Evolutionary conservation across 2,113 vertebrate species (phyloP).

Genomic region (Miniopterus natalensis): DNA sequence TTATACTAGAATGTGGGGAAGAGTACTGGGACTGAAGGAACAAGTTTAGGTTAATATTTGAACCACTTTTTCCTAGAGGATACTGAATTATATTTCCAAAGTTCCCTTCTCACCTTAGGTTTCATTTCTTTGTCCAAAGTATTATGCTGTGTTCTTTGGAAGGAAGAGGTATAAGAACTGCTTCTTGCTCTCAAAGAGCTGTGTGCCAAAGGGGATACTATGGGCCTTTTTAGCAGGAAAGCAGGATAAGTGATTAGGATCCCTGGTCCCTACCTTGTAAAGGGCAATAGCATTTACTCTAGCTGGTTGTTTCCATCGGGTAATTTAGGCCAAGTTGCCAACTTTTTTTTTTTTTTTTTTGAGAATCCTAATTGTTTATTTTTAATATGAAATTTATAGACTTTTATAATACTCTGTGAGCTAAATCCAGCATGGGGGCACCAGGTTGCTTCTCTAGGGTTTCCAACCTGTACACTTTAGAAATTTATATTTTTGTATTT

Average conservation of each 20-base stretch:
- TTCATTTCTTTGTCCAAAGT: conserved; percentile 44
- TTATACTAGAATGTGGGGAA: not conserved
- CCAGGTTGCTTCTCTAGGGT: not conserved
- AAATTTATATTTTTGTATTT: conserved; percentile 42
- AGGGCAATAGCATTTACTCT: not conserved
- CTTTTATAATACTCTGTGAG: not conserved
- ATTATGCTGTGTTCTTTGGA: not conserved
- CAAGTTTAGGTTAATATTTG: not conserved
- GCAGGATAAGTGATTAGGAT: not conserved
- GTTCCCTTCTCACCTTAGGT: not conserved
- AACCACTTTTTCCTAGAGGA: not conserved
- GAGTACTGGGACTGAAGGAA: not conserved
- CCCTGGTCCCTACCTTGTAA: not conserved
- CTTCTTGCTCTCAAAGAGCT: conserved; percentile 9
- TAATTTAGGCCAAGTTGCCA: not conserved
- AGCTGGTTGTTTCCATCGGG: conserved; percentile 4
- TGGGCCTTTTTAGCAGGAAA: conserved; percentile 51
- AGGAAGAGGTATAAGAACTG: conserved; percentile 3
- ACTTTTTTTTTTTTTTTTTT: conserved; percentile 23
- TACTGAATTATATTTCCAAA: not conserved
- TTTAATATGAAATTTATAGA: conserved; percentile 24
- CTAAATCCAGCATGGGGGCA: not conserved
- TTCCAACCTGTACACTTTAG: not conserved
- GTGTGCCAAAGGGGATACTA: not conserved
- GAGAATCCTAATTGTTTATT: not conserved